phyloP scores from a whole-genome alignment of 1,140 invertebrate genomes.

The Ceratoteleas bidentatus region DNA sequence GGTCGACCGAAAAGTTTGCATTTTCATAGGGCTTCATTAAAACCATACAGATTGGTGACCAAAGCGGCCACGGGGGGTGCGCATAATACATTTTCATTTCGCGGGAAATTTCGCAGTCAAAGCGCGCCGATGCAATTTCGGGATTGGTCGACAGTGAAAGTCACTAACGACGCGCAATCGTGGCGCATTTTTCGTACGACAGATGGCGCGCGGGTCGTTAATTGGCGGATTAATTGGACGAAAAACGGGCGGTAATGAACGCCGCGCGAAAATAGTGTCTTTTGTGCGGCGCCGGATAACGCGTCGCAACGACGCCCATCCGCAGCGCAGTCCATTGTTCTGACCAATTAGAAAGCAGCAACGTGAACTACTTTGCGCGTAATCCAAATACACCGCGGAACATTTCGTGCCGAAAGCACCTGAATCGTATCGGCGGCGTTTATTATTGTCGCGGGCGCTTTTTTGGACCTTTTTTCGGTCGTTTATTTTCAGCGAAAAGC shows the following conservation, averaged over 20 bases:
- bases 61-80: neutral
- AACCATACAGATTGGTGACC: no score
- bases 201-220: no score
- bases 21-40: no score
- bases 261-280: slow-evolving; percentile 15
- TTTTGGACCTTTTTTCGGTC: no score
- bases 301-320: slow-evolving; percentile 36
- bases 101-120: slow-evolving; percentile 11
- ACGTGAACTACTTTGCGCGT: slow-evolving; percentile 44
- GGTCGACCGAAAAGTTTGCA: no score
- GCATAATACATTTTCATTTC: slow-evolving; percentile 15
- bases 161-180: neutral
- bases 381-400: slow-evolving; percentile 27
- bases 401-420: slow-evolving; percentile 14
- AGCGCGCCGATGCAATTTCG: slow-evolving; percentile 24
- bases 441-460: no score
- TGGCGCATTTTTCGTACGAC: neutral
- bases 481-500: no score
- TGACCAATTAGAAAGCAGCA: slow-evolving; percentile 44
- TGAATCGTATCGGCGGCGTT: no score
- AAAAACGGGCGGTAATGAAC: slow-evolving; percentile 5
- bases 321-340: slow-evolving; percentile 29
- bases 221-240: no score
- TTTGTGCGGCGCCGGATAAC: slow-evolving; percentile 17
- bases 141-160: slow-evolving; percentile 22